phyloP scores from a whole-genome alignment of 2,888 invertebrate genomes.

The Melieria crassipennis region DNA sequence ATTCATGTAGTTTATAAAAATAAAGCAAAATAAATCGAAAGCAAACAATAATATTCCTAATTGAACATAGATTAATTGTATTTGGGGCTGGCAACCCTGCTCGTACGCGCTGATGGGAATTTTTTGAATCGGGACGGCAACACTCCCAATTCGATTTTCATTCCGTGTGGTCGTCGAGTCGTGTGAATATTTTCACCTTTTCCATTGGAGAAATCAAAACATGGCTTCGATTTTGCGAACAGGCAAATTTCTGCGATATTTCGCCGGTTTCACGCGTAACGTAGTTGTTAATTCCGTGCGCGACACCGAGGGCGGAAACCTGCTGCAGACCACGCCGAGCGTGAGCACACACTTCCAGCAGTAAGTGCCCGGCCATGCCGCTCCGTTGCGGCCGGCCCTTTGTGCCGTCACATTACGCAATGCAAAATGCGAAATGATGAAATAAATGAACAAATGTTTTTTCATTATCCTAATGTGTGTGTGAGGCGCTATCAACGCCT shows the following conservation, averaged over 20 bases:
- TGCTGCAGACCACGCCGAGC: constrained; percentile 68
- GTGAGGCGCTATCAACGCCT: background rate
- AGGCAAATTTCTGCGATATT: constrained; percentile 79
- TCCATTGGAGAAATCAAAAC: constrained; percentile 11
- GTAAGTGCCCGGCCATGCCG: constrained; percentile 42
- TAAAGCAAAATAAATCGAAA: too few species aligned
- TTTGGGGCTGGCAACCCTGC: too few species aligned
- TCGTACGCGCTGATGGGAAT: background rate
- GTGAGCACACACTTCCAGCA: constrained; percentile 64
- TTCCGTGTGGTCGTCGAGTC: background rate
- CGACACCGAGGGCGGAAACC: constrained; percentile 71
- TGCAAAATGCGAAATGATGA: constrained; percentile 28
- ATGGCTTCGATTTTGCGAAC: constrained; percentile 70
- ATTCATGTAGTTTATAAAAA: too few species aligned
- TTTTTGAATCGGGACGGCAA: background rate
- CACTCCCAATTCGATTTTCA: background rate
- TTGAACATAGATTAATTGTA: too few species aligned
- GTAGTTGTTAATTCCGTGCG: constrained; percentile 74
- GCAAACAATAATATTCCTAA: too few species aligned
- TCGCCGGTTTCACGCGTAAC: constrained; percentile 77
- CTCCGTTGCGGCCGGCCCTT: constrained; percentile 22
- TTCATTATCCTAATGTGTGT: background rate
- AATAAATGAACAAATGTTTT: constrained; percentile 3
- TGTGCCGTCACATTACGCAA: constrained; percentile 50
- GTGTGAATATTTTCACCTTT: background rate